Evolutionary conservation across 1,140 invertebrate genomes (phyloP).

Genomic region (Drosophila nigrodunni): DNA sequence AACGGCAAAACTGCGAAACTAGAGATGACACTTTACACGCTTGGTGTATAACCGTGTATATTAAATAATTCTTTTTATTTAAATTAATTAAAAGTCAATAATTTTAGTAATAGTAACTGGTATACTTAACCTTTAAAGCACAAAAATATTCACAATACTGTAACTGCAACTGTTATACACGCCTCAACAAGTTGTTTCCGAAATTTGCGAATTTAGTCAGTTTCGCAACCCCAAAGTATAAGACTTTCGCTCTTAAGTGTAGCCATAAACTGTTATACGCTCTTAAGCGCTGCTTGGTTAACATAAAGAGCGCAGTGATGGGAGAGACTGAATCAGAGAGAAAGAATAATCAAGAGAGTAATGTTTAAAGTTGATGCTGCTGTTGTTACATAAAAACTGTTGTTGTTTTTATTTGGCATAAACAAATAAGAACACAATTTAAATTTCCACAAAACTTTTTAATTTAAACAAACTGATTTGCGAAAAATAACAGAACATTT

Average conservation of each 20-base stretch:
- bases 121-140: too few relatives aligned
- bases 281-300: too few relatives aligned
- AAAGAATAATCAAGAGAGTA: not conserved
- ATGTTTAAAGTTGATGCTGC: conserved; percentile 15
- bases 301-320: too few relatives aligned
- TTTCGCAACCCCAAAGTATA: conserved; percentile 49
- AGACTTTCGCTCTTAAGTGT: conserved; percentile 40
- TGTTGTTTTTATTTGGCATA: conserved; percentile 5
- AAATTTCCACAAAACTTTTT: not conserved
- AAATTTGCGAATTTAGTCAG: conserved; percentile 44
- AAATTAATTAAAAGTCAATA: too few relatives aligned
- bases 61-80: too few relatives aligned
- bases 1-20: conserved; percentile 4
- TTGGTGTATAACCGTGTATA: too few relatives aligned
- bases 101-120: too few relatives aligned
- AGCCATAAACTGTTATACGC: conserved; percentile 42
- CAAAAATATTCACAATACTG: not conserved
- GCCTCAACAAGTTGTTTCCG: conserved; percentile 69
- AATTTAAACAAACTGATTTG: not conserved
- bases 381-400: conserved; percentile 5
- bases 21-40: conserved; percentile 5
- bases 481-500: too few relatives aligned
- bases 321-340: too few relatives aligned
- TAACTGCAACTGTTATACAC: not conserved
- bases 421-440: not conserved